Conservation (phyloP, 2,113 vertebrate species). For the Cyprinus carpio region DNA sequence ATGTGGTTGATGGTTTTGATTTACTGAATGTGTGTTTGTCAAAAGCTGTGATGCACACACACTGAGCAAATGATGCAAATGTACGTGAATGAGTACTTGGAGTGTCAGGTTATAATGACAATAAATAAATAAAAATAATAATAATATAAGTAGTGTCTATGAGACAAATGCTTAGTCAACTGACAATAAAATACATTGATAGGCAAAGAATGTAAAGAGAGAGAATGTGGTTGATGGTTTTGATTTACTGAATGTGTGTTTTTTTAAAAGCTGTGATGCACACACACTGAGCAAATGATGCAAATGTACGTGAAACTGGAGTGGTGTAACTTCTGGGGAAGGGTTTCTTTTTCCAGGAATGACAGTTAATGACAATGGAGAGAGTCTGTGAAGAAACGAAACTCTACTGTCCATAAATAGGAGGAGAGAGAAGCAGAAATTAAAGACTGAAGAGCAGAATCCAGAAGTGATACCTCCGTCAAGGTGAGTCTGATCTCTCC, state of each 20-base stretch:
- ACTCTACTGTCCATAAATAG: constrained; percentile 1
- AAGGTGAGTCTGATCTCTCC: not conserved
- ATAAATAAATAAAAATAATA: not conserved
- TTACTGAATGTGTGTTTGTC: not conserved
- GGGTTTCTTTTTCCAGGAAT: not conserved
- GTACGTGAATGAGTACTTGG: not conserved
- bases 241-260: not conserved
- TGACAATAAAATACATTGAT: not conserved
- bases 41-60: not conserved
- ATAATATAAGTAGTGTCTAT: not conserved
- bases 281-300: not conserved
- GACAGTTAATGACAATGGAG: not conserved
- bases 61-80: no score
- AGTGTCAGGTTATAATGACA: not conserved
- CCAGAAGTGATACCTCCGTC: not conserved
- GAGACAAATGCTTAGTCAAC: not conserved
- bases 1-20: not conserved
- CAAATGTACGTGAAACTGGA: not conserved
- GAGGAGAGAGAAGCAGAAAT: not conserved
- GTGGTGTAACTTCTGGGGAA: not conserved
- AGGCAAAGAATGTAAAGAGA: not conserved
- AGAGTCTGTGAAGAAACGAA: not conserved
- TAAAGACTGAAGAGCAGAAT: not conserved
- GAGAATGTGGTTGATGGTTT: not conserved
- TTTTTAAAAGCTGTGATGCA: not conserved